Base-by-base conservation (phyloP, 1,140 invertebrate species). In the Neuroterus valhalla region DNA sequence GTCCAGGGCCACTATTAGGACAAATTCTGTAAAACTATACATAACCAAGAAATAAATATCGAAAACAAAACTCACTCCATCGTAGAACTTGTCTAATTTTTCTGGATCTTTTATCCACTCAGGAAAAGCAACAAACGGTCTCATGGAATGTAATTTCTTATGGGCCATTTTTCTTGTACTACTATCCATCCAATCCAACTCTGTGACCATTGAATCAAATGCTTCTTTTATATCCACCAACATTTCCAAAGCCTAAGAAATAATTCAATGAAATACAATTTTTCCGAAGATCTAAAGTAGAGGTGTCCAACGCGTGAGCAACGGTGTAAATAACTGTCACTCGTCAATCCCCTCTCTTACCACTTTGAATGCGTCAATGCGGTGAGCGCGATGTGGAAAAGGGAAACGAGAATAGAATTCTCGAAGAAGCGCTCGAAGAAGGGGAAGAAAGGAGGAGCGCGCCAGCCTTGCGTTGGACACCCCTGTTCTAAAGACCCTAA, bases 181-280 rank as follows among this genome's bases (percentile, higher is more conserved):
- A 2, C 90, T 87, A 84, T 96, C 95, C 94, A 97, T 96, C 96
- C 96, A 97, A 14, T 94, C 91, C 12, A 95, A 88, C 75, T 93
- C 90, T 0, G 91, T 82, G 0, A 96, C 91, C 68, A 94, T 92
- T 44, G 93, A 92, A 45, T 94, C 91, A 85, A 96, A 96, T 2
- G 95, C 93, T 3, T 90, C 85, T 68, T 93, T 91, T 1, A 97
- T 93, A 80, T 96, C 94, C 62, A 92, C 85, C 42, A 96, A 92
- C 94, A 96, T 95, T 83, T 94, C 93, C 70, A 94, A 86, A 0
- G 95, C 94, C 93, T 93, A 76, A 38, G 77, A 78, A 70, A 21
- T 38, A 1, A 8, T 46, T 62, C 48, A 66, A 74, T 55, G 23
- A 77, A 77, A 43, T 46, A 69, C 38, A 44, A 66, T 45, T 68